Percentiles rank a stretch among this genome's conserved stretches.
These are phyloP conservation scores for Drosophila nebulosa DNA, from an alignment of 1,140 invertebrate species.

Conservation along the genomic window DNA sequence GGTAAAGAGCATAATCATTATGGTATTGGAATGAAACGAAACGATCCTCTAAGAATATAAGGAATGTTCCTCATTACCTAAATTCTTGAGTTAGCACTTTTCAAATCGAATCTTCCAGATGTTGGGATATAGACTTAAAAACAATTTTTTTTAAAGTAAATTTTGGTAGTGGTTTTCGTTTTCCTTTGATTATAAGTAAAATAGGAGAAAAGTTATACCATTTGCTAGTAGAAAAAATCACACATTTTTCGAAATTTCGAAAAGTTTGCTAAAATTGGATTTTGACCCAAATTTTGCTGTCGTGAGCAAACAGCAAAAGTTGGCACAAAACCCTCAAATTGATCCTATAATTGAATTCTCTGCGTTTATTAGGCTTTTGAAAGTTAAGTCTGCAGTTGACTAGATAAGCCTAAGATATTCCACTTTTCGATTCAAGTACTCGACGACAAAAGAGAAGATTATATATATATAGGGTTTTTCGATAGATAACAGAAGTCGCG, in stretches of 20 bases:
- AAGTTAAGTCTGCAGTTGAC: slow-evolving; percentile 67
- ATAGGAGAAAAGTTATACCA: slow-evolving; percentile 26
- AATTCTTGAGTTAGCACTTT: slow-evolving; percentile 12
- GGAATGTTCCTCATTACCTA: slow-evolving; percentile 4
- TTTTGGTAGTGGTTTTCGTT: slow-evolving; percentile 40
- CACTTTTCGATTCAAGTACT: slow-evolving; percentile 57
- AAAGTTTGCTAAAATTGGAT: slow-evolving; percentile 19
- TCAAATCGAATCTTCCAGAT: slow-evolving; percentile 61
- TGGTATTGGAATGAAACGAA: slow-evolving; percentile 61
- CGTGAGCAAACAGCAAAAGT: slow-evolving; percentile 80
- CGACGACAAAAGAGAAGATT: slow-evolving; percentile 17
- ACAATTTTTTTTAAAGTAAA: not conserved
- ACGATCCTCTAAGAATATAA: slow-evolving; percentile 34
- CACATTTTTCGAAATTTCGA: slow-evolving; percentile 34
- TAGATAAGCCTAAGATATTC: slow-evolving; percentile 14
- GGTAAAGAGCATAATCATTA: slow-evolving; percentile 59
- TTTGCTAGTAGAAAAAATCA: slow-evolving; percentile 34
- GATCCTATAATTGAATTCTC: not conserved
- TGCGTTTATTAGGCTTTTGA: not conserved
- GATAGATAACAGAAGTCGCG: slow-evolving; percentile 6
- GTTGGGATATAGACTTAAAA: slow-evolving; percentile 56
- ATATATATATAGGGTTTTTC: slow-evolving; percentile 1
- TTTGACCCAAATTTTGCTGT: slow-evolving; percentile 72
- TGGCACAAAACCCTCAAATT: slow-evolving; percentile 46
- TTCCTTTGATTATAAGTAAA: slow-evolving; percentile 23